Percentiles rank a stretch among this genome's conserved stretches.
Conservation (phyloP, 1,140 invertebrate species). For the Drosophila setifemur region DNA sequence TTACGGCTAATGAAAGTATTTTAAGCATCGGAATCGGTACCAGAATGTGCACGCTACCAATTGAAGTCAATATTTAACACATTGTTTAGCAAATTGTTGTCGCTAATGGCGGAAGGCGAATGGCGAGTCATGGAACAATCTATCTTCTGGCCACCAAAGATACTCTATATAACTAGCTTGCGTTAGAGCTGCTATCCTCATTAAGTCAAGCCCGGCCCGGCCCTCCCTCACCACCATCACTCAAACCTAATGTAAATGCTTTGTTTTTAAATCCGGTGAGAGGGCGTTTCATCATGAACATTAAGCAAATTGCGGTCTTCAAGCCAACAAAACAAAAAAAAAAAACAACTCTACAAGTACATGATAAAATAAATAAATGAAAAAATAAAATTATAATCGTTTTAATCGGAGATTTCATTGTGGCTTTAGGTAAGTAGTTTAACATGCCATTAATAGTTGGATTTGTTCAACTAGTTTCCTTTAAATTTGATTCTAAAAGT, state of each 20-base stretch:
- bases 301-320: constrained; percentile 39
- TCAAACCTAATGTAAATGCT: constrained; percentile 40
- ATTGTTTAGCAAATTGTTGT: constrained; percentile 41
- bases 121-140: constrained; percentile 12
- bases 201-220: constrained; percentile 23
- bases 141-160: constrained; percentile 25
- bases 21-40: constrained; percentile 18
- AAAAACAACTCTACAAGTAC: constrained; percentile 32
- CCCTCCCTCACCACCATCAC: too few relatives aligned
- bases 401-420: too few relatives aligned
- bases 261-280: constrained; percentile 33
- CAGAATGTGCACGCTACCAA: constrained; percentile 21
- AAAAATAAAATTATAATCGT: constrained; percentile 30
- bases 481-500: too few relatives aligned
- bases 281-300: constrained; percentile 24
- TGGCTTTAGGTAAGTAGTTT: too few relatives aligned
- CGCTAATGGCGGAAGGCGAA: constrained; percentile 2
- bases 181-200: constrained; percentile 27
- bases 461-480: too few relatives aligned
- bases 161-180: constrained; percentile 39
- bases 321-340: constrained; percentile 39
- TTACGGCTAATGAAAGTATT: constrained; percentile 37
- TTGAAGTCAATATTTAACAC: constrained; percentile 26
- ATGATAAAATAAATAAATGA: constrained; percentile 66
- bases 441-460: too few relatives aligned